These are phyloP conservation scores for Drosophila ficusphila DNA, from an alignment of 1,140 invertebrate species.

Conservation along the genomic window DNA sequence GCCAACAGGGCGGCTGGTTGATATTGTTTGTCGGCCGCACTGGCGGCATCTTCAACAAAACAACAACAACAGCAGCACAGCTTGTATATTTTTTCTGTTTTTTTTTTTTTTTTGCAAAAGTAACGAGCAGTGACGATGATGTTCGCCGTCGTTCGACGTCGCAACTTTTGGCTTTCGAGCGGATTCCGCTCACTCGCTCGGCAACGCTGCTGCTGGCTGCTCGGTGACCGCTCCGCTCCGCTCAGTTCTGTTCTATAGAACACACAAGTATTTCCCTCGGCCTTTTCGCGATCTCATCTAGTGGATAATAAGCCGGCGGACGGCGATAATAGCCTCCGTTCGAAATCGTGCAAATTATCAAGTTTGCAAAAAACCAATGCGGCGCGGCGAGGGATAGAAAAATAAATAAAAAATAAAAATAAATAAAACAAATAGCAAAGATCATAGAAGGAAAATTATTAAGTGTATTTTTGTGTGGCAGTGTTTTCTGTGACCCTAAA, in stretches of 20 bases:
- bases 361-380: slow-evolving; percentile 25
- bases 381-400: slow-evolving; percentile 17
- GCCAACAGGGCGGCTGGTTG: slow-evolving; percentile 31
- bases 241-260: neutral
- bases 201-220: slow-evolving; percentile 31
- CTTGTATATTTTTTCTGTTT: no score
- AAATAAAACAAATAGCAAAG: slow-evolving; percentile 24
- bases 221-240: slow-evolving; percentile 23
- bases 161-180: slow-evolving; percentile 30
- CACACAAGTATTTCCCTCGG: slow-evolving; percentile 4
- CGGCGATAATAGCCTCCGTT: slow-evolving; percentile 3
- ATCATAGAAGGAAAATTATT: slow-evolving; percentile 4
- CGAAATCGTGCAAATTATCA: slow-evolving; percentile 40
- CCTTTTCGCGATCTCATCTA: slow-evolving; percentile 25
- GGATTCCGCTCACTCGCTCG: slow-evolving; percentile 54
- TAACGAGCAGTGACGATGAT: slow-evolving; percentile 31
- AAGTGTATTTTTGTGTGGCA: slow-evolving; percentile 28
- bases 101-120: slow-evolving; percentile 63
- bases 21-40: slow-evolving; percentile 39
- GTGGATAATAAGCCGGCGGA: slow-evolving; percentile 56
- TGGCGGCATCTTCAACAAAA: slow-evolving; percentile 67
- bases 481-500: slow-evolving; percentile 41
- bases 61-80: no score
- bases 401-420: neutral
- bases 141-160: slow-evolving; percentile 38